Evolutionary conservation across 2,797 vertebrate genomes (phyloP).

Genomic region (Aphelocoma californica): DNA sequence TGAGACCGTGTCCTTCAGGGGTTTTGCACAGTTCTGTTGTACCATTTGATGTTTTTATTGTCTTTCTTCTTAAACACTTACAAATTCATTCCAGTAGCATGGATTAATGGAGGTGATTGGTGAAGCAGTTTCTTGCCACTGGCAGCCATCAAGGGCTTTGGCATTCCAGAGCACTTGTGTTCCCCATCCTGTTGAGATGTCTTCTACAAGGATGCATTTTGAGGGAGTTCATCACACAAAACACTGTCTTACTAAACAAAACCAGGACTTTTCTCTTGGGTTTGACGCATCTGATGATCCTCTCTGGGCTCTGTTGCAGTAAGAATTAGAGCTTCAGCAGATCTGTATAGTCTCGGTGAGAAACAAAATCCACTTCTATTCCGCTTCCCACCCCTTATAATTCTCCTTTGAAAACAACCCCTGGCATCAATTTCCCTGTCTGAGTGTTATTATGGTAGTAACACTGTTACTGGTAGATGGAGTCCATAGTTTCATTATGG

Average conservation of each 20-base stretch:
- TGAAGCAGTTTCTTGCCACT: neutral
- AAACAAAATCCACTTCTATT: neutral
- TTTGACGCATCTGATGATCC: neutral
- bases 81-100: neutral
- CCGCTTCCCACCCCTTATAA: neutral
- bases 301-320: neutral
- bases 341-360: neutral
- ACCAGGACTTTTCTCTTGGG: neutral
- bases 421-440: neutral
- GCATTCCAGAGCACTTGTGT: neutral
- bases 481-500: neutral
- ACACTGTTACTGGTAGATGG: neutral
- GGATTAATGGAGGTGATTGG: fast-evolving
- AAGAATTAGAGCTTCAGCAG: neutral
- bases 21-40: neutral
- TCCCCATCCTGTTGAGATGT: neutral
- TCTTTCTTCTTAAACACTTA: neutral
- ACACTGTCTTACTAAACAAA: neutral
- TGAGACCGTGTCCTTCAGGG: neutral
- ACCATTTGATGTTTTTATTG: neutral
- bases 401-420: neutral
- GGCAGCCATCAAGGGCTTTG: neutral
- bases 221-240: neutral
- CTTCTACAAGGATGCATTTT: neutral
- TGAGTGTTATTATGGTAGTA: neutral